These are phyloP conservation scores for Pterocles gutturalis DNA, from an alignment of 2,113 vertebrate genomes.

Conservation along the genomic window DNA sequence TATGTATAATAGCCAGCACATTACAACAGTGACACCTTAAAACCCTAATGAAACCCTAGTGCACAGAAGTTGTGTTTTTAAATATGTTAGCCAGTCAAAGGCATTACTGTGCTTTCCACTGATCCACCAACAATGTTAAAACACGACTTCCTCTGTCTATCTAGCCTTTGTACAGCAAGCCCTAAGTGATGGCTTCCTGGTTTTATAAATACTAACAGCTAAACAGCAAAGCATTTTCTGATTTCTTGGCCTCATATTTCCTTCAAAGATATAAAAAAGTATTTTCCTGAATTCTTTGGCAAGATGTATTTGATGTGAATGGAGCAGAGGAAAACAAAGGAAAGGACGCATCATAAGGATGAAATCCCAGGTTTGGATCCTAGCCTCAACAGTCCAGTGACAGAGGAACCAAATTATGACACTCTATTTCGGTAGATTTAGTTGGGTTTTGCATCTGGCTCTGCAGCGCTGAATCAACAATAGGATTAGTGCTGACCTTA, in stretches of 20 bases:
- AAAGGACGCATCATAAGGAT: not conserved
- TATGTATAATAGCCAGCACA: not conserved
- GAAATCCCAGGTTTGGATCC: not conserved
- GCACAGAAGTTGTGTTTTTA: not conserved
- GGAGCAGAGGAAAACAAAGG: not conserved
- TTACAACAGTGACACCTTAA: not conserved
- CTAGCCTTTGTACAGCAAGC: constrained; percentile 1
- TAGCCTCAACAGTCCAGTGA: not conserved
- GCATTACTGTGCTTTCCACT: not conserved
- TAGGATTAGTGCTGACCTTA: not conserved
- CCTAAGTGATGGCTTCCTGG: constrained; percentile 58
- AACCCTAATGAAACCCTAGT: not conserved
- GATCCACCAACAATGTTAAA: not conserved
- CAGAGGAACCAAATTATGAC: not conserved
- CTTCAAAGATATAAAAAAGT: constrained; percentile 40
- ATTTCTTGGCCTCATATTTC: constrained; percentile 45
- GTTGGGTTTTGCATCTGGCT: not conserved
- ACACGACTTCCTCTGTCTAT: constrained; percentile 6
- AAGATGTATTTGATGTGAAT: not conserved
- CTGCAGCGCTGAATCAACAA: not conserved
- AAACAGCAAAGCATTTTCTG: constrained; percentile 37
- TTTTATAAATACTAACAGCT: constrained; percentile 44
- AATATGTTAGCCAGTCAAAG: not conserved
- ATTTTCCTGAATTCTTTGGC: constrained; percentile 32
- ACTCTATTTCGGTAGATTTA: not conserved